Evolutionary conservation across 2,888 invertebrate species (phyloP), one percentile per base, ranked within the genome.

Genomic region (Epicampocera succincta): DNA sequence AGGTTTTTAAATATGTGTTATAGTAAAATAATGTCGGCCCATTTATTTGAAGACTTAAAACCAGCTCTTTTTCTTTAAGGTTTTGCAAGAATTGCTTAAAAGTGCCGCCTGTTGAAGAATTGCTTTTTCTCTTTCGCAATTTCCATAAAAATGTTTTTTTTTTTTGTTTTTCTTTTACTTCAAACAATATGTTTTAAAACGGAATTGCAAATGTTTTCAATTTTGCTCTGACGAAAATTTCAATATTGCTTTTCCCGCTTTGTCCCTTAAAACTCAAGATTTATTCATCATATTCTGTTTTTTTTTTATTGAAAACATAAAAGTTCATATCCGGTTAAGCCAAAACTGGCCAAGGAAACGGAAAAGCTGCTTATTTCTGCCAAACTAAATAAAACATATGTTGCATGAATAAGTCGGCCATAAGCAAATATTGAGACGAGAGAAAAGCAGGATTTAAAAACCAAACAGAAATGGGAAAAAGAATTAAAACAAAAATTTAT

Each of bases 141-240:
- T n/a, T n/a, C n/a, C n/a, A n/a, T n/a, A n/a, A n/a, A 25, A 25
- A 25, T 2, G 5, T 33, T 33, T 33, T 1, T 33, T 4, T 6
- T 33, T 9, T 33, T 33, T 33, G 1, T 8, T 9, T 33, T 1
- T 9, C 3, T 8, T 33, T 33, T 33, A 4, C 33, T 6, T 33
- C 3, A 5, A 33, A 6, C 3, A 33, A 33, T 33, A n/a, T 54
- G 61, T 60, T 61, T 68, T 29, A 38, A 44, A 72, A 63, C 50
- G 66, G 65, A 80, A 80, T 52, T 76, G 75, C 80, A 80, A 71
- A 66, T 76, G 66, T 54, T 72, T 68, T 72, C 61, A 72, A 63
- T 72, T 80, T 56, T 68, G 15, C 38, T 38, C 17, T 54, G 40
- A 38, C 25, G 33, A 46, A 61, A 46, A 46, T 69, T 48, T 52